Evolutionary conservation across 2,113 vertebrate species (phyloP).

Genomic region (Choloepus hoffmanni): DNA sequence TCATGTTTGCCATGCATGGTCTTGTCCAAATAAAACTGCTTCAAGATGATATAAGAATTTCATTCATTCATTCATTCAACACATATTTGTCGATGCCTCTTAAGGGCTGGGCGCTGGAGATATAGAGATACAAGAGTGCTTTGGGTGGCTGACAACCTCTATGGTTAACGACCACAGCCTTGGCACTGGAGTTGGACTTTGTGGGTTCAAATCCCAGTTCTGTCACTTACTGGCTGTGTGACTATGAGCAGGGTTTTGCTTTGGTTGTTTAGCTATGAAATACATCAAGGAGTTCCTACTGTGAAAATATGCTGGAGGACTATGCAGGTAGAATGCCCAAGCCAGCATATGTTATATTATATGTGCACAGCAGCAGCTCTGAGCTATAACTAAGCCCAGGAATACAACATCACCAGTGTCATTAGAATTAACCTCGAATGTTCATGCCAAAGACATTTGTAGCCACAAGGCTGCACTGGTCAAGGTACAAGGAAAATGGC

Average conservation of each 20-base stretch:
- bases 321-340: fast-evolving
- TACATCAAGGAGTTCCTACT: not conserved
- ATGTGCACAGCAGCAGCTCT: fast-evolving
- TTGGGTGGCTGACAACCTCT: not conserved
- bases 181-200: not conserved
- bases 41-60: not conserved
- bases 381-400: fast-evolving
- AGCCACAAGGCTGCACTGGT: fast-evolving
- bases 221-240: not conserved
- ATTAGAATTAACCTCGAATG: not conserved
- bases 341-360: fast-evolving
- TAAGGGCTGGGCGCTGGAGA: not conserved
- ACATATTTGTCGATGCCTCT: not conserved
- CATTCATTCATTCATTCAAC: not conserved
- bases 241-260: fast-evolving
- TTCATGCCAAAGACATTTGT: not conserved
- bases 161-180: not conserved
- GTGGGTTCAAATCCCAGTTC: not conserved
- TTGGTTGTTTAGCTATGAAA: not conserved
- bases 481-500: fast-evolving
- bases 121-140: not conserved
- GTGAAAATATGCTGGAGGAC: not conserved
- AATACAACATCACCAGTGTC: fast-evolving
- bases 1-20: not conserved
- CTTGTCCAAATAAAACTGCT: no score